These are phyloP conservation scores for Pseudocheirus occidentalis DNA, from an alignment of 2,797 vertebrate species.

Conservation along the genomic window DNA sequence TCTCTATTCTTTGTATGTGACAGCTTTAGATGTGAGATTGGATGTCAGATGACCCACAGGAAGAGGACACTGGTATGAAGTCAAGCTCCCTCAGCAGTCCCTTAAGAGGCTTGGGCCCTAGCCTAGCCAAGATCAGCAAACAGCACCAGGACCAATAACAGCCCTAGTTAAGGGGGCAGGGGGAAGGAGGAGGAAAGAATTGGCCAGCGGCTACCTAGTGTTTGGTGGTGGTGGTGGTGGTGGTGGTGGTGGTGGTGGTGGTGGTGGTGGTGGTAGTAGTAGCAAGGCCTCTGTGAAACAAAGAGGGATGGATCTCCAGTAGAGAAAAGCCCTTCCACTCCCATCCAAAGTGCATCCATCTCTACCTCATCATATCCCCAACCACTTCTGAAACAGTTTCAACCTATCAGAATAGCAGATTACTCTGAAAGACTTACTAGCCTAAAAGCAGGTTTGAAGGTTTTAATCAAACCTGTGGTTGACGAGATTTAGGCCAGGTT, in stretches of 20 bases:
- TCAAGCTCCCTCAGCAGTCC: background rate
- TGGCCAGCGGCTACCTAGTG: background rate
- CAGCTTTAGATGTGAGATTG: background rate
- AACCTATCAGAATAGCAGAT: background rate
- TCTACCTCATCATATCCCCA: background rate
- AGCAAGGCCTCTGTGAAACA: background rate
- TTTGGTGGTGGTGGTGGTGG: background rate
- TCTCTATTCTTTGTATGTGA: constrained; percentile 10
- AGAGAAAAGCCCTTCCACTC: background rate
- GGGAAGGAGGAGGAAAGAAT: background rate
- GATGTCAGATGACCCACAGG: constrained; percentile 24
- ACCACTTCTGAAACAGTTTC: background rate
- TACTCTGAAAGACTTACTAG: background rate
- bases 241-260: background rate
- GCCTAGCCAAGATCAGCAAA: background rate
- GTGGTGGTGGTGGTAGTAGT: too few relatives aligned
- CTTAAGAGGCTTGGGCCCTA: background rate
- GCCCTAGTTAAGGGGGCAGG: background rate
- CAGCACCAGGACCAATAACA: background rate
- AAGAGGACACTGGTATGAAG: constrained; percentile 2
- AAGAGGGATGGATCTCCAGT: background rate
- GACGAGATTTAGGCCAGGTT: background rate
- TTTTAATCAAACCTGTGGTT: background rate
- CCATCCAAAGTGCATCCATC: background rate
- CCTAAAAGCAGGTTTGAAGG: background rate